A percentile compares a stretch with the other conserved stretches of the same genome.
Evolutionary conservation across 2,113 vertebrate species (phyloP).

Genomic region (Rhadina sibilatrix): DNA sequence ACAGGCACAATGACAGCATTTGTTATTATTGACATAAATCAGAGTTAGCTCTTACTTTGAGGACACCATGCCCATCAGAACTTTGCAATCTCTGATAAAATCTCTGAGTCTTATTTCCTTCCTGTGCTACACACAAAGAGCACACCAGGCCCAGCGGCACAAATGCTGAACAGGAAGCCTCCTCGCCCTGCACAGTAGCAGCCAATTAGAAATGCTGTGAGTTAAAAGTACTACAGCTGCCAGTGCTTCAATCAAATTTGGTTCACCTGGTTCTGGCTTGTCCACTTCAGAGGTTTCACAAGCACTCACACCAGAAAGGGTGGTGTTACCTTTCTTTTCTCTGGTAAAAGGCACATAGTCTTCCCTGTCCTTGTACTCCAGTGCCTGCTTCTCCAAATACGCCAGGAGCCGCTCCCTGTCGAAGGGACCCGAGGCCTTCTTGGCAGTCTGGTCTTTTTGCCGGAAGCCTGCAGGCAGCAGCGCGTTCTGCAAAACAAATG

Average conservation of each 20-base stretch:
- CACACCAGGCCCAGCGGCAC: not conserved
- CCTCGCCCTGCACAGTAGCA: not conserved
- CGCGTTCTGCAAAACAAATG: slow-evolving; percentile 79
- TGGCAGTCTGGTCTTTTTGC: slow-evolving; percentile 94
- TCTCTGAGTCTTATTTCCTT: not conserved
- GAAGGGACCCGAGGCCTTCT: slow-evolving; percentile 82
- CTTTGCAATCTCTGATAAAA: not conserved
- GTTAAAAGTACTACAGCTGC: not conserved
- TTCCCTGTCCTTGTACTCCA: slow-evolving; percentile 92
- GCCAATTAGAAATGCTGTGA: rapidly evolving
- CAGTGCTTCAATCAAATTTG: not conserved
- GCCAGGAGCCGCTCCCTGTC: slow-evolving; percentile 86
- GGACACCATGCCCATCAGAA: not conserved
- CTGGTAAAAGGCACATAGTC: slow-evolving; percentile 92
- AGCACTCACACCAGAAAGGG: not conserved
- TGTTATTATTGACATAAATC: not conserved
- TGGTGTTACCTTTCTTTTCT: slow-evolving; percentile 88
- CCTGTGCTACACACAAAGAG: not conserved
- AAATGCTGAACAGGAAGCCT: not conserved
- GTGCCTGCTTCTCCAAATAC: slow-evolving; percentile 91
- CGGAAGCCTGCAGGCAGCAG: slow-evolving; percentile 92
- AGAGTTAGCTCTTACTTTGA: not conserved
- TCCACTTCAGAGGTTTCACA: not conserved
- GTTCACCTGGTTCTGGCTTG: not conserved
- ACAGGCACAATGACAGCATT: not conserved